Base-by-base conservation (phyloP, 2,888 invertebrate species). In the Embidobia sp. region DNA sequence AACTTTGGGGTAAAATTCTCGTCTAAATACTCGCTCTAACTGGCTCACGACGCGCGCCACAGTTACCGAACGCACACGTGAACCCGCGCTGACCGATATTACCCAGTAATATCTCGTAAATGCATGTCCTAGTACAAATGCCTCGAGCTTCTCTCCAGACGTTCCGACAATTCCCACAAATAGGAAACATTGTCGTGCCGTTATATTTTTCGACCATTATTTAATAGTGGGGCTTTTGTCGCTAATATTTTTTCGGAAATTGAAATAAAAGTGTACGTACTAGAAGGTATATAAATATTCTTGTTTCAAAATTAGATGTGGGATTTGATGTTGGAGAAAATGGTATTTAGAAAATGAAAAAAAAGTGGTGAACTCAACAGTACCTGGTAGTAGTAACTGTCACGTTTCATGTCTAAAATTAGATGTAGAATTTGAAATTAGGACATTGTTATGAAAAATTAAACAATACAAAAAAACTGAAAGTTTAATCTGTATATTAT, bases 1-100 rank as follows among this genome's bases (percentile, higher is more conserved):
- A 88, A 87, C 86, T 87, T 87, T 81, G 83, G 84, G 83, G 84
- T 83, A 81, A 85, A 86, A 87, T 86, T 86, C 85, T 83, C 85
- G 85, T 83, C 86, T 87, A 88, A 88, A 87, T 87, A 87, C 85
- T 85, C 85, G 80, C 83, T 83, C 86, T 87, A 87, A 88, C 87
- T 87, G 87, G 88, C 87, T 88, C 86, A 86, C 63, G 80, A 67
- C 78, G 77, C 80, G 80, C 79, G 80, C 78, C 73, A 69, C 69
- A 66, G 67, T 75, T 69, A 64, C 70, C 66, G 75, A 59, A 49
- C 75, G 74, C 70, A 70, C 72, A 79, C 74, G 70, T 77, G 77
- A 57, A 69, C 67, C 69, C 64, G 26, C 59, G 61, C 74, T 77
- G 82, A 80, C 84, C 82, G 81, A 86, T 86, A 86, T 86, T 86